Percentiles rank a stretch among this genome's conserved stretches.
Evolutionary conservation across 2,113 vertebrate genomes (phyloP).

Genomic region (Sturnira hondurensis): DNA sequence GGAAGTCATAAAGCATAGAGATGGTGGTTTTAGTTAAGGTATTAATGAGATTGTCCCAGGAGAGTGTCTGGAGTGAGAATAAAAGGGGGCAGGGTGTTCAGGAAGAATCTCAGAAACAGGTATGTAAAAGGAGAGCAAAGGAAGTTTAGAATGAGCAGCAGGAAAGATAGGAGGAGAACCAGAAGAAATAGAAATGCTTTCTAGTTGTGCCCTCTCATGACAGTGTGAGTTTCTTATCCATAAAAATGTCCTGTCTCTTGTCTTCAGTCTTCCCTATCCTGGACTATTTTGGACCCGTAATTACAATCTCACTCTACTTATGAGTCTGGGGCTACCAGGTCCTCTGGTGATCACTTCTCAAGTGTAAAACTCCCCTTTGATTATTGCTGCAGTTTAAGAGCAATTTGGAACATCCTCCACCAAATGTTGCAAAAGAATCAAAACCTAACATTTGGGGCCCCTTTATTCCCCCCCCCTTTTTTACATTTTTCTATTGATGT

Average conservation of each 20-base stretch:
- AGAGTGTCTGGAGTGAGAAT: neutral
- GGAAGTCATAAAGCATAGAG: neutral
- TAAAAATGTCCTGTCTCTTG: neutral
- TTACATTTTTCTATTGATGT: no score
- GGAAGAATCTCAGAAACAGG: neutral
- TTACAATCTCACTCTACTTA: neutral
- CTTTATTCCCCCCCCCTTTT: neutral
- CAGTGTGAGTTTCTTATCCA: neutral
- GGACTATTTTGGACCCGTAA: neutral
- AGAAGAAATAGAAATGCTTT: neutral
- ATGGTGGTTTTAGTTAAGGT: neutral
- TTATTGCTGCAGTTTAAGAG: neutral
- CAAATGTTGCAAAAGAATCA: neutral
- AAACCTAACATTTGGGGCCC: neutral
- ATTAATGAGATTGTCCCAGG: neutral
- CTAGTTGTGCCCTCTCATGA: conserved; percentile 51
- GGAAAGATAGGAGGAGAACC: neutral
- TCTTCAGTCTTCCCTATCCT: neutral
- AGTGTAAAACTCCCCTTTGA: neutral
- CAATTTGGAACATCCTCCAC: neutral
- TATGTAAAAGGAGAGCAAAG: neutral
- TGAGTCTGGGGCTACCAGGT: neutral
- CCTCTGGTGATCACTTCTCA: neutral
- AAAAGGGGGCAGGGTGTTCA: neutral
- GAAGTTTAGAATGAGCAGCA: neutral